phyloP scores from a whole-genome alignment of 2,113 vertebrate species.

The Arenaria interpres region DNA sequence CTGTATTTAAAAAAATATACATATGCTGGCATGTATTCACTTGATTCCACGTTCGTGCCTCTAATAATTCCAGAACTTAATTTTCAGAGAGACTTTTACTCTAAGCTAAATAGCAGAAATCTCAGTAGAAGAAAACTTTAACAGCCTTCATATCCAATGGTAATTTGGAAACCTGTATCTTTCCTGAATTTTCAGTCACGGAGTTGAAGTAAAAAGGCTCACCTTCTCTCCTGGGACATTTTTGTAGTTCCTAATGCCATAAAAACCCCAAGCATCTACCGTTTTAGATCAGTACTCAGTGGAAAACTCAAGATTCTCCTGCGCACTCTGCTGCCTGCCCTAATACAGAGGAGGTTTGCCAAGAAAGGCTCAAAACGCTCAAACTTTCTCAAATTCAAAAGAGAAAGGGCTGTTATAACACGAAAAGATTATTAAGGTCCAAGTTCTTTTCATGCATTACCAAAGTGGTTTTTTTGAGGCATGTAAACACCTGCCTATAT shows the following conservation, averaged over 20 bases:
- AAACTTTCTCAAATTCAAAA: not conserved
- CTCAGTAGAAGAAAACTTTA: not conserved
- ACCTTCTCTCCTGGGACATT: not conserved
- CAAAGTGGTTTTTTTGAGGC: slow-evolving; percentile 33
- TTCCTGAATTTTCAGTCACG: not conserved
- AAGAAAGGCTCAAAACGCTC: not conserved
- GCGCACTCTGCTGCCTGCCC: not conserved
- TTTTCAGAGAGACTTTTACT: not conserved
- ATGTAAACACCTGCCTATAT: slow-evolving; percentile 51
- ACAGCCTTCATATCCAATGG: not conserved
- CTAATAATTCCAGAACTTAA: not conserved
- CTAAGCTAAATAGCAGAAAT: not conserved
- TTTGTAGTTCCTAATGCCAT: not conserved
- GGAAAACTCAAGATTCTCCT: not conserved
- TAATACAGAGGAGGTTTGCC: not conserved
- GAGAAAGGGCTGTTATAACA: slow-evolving; percentile 45
- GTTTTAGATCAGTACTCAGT: not conserved
- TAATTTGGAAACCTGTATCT: not conserved
- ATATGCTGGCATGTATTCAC: not conserved
- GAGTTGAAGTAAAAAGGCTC: not conserved
- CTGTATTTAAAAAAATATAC: not conserved
- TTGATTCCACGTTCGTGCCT: not conserved
- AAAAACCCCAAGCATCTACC: not conserved
- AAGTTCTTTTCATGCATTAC: slow-evolving; percentile 23
- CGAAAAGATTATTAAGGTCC: slow-evolving; percentile 49